Evolutionary conservation across 1,140 invertebrate species (phyloP).

Genomic region (Panagrolaimus sp.): DNA sequence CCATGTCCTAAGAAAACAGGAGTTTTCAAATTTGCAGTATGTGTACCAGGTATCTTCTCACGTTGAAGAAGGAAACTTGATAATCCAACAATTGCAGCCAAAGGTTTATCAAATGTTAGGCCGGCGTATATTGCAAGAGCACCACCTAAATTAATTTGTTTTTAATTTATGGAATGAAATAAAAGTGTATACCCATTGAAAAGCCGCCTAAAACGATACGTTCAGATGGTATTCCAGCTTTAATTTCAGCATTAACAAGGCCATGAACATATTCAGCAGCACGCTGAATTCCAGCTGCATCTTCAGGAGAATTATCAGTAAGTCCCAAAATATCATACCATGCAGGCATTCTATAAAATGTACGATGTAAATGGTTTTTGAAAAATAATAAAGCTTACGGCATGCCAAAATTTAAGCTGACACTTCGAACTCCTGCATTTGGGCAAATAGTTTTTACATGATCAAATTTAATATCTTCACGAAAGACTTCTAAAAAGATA

Average conservation of each 20-base stretch:
- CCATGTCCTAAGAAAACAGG: constrained; percentile 89
- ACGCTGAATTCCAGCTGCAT: constrained; percentile 42
- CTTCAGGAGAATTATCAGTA: constrained; percentile 31
- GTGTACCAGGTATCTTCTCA: not conserved
- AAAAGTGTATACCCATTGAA: constrained; percentile 64
- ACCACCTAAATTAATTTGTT: not conserved
- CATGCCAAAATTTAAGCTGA: constrained; percentile 56
- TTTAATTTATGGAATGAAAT: too few species aligned
- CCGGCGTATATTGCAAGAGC: constrained; percentile 19
- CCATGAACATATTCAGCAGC: constrained; percentile 66
- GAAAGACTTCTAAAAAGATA: constrained; percentile 42
- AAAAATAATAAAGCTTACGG: not conserved
- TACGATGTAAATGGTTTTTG: too few species aligned
- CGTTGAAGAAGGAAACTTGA: not conserved
- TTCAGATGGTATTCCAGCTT: constrained; percentile 62
- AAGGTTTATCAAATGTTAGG: not conserved
- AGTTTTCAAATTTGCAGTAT: constrained; percentile 64
- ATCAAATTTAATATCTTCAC: constrained; percentile 29
- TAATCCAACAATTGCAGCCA: not conserved
- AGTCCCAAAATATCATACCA: constrained; percentile 54
- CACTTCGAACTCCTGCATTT: constrained; percentile 48
- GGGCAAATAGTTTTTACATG: constrained; percentile 50
- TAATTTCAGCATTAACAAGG: constrained; percentile 80
- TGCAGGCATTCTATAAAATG: constrained; percentile 48
- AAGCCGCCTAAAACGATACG: constrained; percentile 65